These are phyloP conservation scores for Columba guinea DNA, from an alignment of 2,797 vertebrate genomes.

Conservation along the genomic window DNA sequence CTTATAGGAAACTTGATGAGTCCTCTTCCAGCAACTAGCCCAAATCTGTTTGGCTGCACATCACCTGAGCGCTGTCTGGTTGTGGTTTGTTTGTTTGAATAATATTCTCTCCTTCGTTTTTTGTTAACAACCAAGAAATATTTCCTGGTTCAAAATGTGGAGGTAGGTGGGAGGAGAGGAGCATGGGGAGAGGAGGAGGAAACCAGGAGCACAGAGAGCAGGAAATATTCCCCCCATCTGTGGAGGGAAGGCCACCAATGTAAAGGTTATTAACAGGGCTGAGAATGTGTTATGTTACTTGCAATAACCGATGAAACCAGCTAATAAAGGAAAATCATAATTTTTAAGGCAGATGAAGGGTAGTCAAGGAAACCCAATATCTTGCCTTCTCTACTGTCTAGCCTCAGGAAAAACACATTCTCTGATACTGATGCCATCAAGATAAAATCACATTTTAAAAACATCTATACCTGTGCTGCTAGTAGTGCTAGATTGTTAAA, in stretches of 20 bases:
- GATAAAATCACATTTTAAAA: background rate
- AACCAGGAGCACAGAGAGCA: background rate
- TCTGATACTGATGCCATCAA: background rate
- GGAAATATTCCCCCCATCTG: background rate
- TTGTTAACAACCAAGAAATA: background rate
- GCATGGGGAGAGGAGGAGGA: background rate
- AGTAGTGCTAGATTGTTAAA: background rate
- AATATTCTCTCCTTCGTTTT: background rate
- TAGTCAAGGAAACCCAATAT: slow-evolving; percentile 21
- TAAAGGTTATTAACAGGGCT: background rate
- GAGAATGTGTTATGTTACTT: background rate
- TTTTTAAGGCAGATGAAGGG: slow-evolving; percentile 12
- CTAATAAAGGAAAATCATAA: background rate
- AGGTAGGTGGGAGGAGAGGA: background rate
- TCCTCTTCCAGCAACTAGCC: background rate
- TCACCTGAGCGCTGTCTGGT: background rate
- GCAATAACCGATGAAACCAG: background rate
- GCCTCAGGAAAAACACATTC: slow-evolving; percentile 1
- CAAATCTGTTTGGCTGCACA: fast-evolving
- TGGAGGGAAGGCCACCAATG: background rate
- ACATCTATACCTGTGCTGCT: background rate
- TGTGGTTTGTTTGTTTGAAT: background rate
- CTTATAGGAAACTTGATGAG: background rate
- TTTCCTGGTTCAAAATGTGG: background rate
- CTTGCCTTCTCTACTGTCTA: background rate